Evolutionary conservation across 1,140 invertebrate species (phyloP).

Genomic region (Anthonomus grandis): DNA sequence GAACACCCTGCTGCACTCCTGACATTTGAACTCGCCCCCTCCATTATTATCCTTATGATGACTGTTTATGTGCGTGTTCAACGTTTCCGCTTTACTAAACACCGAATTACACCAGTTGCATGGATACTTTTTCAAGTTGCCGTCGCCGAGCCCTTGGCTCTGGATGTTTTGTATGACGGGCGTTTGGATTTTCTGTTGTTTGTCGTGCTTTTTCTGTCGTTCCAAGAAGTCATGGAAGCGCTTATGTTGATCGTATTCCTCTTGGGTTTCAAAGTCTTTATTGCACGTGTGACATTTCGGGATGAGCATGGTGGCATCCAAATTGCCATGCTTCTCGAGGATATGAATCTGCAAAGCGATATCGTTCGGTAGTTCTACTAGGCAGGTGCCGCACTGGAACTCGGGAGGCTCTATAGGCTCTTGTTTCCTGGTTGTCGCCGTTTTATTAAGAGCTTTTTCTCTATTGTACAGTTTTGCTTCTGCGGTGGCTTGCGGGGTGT

Average conservation of each 20-base stretch:
- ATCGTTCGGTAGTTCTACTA: constrained; percentile 35
- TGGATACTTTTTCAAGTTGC: constrained; percentile 17
- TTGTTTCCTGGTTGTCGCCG: constrained; percentile 10
- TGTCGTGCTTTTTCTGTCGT: constrained; percentile 28
- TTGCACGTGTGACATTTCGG: constrained; percentile 40
- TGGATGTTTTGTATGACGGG: constrained; percentile 13
- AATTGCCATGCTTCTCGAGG: constrained; percentile 39
- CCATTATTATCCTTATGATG: constrained; percentile 30
- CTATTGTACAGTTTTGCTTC: constrained; percentile 10
- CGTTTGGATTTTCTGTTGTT: constrained; percentile 11
- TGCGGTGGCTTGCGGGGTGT: constrained; percentile 13
- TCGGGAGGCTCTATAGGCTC: constrained; percentile 15
- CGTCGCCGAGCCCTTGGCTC: background rate
- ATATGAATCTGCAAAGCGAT: constrained; percentile 43
- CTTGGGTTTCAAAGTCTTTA: constrained; percentile 37
- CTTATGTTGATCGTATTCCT: constrained; percentile 41
- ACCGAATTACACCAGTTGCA: constrained; percentile 37
- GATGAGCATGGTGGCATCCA: constrained; percentile 35
- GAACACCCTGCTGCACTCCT: constrained; percentile 38
- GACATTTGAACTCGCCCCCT: constrained; percentile 34
- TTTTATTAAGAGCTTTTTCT: constrained; percentile 22
- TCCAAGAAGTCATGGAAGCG: constrained; percentile 38
- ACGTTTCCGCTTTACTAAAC: constrained; percentile 36
- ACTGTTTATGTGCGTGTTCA: constrained; percentile 35
- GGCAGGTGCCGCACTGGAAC: constrained; percentile 35